Base-by-base conservation (phyloP, 1,140 invertebrate genomes). In the Mercenaria mercenaria region DNA sequence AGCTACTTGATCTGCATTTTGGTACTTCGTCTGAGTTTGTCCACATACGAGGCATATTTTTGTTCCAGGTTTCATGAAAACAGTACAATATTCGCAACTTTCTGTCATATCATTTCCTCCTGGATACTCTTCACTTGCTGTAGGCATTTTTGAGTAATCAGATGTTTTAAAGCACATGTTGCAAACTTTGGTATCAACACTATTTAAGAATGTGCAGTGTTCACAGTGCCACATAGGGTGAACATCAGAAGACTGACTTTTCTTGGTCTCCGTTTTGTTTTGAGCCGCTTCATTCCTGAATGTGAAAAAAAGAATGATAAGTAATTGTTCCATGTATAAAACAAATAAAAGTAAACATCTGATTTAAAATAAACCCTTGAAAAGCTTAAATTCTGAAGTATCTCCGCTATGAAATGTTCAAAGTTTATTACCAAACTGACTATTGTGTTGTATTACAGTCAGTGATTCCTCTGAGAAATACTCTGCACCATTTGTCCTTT, bases 121-220 rank as follows among this genome's bases (percentile, higher is more conserved):
- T 26, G 74, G 37, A 50, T 47, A 15, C 74, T 77, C 74, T 32
- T 77, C 47, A 47, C 0, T n/a, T n/a, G 29, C 39, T n/a, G 39
- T 13, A 8, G 74, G 74, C 43, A 77, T 47, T 26, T 43, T 67
- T 32, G 29, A n/a, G 29, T 72, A 47, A 43, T 67, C 64, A 50
- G 82, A 84, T 18, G 87, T 82, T 41, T 74, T 83, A 20, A n/a
- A 50, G 29, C 87, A 89, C 13, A 82, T 56, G 4, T 0, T 20
- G 32, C 87, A 89, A 13, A 56, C 67, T 43, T 74, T 82, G 11
- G 18, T 59, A 18, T 23, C 15, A 20, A 23, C 0, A 20, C 34
- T 26, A 76, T 89, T 89, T 15, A 59, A 20, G 39, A 52, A 82
- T 43, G 87, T 89, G 59, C 87, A 89, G 61, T 89, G 79, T 34